A percentile compares a stretch with the other conserved stretches of the same genome.
phyloP scores from a whole-genome alignment of 2,888 invertebrate genomes.

The Halocaridina rubra region DNA sequence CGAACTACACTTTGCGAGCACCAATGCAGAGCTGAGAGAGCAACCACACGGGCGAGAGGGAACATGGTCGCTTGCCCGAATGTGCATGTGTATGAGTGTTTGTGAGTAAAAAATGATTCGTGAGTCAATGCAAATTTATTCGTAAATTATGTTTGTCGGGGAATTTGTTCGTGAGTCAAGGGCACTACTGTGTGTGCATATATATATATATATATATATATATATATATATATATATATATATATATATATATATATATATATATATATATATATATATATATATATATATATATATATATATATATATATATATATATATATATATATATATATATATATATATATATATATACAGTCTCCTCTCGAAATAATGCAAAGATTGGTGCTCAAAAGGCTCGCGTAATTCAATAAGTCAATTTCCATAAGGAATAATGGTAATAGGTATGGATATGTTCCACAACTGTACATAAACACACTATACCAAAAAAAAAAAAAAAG shows the following conservation, averaged over 20 bases:
- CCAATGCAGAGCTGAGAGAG: too few relatives aligned
- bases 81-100: too few relatives aligned
- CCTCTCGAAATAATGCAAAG: not conserved
- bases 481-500: not conserved
- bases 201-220: not conserved
- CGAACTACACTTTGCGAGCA: too few relatives aligned
- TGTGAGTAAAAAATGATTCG: not conserved
- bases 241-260: not conserved
- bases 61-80: too few relatives aligned
- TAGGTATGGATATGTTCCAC: too few relatives aligned
- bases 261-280: not conserved
- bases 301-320: not conserved
- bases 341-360: too few relatives aligned
- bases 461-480: too few relatives aligned
- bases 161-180: too few relatives aligned
- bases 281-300: not conserved
- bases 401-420: not conserved
- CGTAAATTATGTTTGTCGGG: too few relatives aligned
- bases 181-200: too few relatives aligned
- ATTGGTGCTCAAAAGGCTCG: not conserved
- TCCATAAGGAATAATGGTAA: too few relatives aligned
- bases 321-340: not conserved
- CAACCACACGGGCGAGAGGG: too few relatives aligned
- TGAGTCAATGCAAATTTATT: not conserved
- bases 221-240: not conserved